Percentiles rank a stretch among this genome's conserved stretches.
phyloP scores from a whole-genome alignment of 2,888 invertebrate genomes.

The Agonopterix heracliana region DNA sequence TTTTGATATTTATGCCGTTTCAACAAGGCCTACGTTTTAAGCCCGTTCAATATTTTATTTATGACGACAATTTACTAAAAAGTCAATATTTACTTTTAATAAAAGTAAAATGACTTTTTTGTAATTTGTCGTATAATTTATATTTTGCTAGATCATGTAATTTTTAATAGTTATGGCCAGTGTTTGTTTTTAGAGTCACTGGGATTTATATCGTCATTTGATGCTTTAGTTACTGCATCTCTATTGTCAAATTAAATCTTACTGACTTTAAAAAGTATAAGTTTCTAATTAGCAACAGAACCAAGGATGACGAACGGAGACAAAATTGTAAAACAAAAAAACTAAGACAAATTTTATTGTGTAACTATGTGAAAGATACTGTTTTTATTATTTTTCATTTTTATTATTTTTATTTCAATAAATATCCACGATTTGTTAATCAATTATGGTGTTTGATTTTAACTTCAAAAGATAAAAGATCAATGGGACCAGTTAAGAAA shows the following conservation, averaged over 20 bases:
- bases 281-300: background rate
- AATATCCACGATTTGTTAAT: slow-evolving; percentile 77
- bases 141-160: background rate
- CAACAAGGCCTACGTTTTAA: slow-evolving; percentile 33
- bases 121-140: background rate
- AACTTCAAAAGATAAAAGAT: background rate
- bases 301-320: slow-evolving; percentile 42
- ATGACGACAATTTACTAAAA: background rate
- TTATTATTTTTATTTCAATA: slow-evolving; percentile 77
- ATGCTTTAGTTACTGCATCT: too few relatives aligned
- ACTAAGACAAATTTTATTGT: slow-evolving; percentile 74
- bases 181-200: too few relatives aligned
- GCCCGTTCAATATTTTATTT: background rate
- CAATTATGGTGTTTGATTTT: slow-evolving; percentile 50
- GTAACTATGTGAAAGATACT: slow-evolving; percentile 73
- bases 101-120: background rate
- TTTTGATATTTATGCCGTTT: slow-evolving; percentile 28
- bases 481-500: background rate
- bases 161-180: too few relatives aligned
- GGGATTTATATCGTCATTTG: too few relatives aligned
- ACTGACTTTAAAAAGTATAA: too few relatives aligned
- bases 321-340: slow-evolving; percentile 58
- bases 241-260: too few relatives aligned
- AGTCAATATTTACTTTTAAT: background rate
- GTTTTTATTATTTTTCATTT: slow-evolving; percentile 77